Base-by-base conservation (phyloP, 2,888 invertebrate genomes). In the Sminthurides aquaticus region DNA sequence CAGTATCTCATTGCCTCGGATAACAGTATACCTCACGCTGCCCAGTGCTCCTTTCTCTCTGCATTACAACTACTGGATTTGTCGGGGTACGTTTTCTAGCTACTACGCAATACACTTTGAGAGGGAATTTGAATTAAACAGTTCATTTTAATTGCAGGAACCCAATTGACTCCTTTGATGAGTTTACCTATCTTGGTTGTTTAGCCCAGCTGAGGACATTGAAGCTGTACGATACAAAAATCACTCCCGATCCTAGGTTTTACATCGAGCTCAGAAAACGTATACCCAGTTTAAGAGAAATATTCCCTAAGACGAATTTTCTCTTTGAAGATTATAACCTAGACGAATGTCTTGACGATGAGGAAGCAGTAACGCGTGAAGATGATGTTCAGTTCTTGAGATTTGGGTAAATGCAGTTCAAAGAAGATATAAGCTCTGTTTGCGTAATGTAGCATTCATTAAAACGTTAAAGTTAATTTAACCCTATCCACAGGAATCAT, bases 61-160 rank as follows among this genome's bases (percentile, higher is more conserved):
- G 58, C 64, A 49, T 64, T 72, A n/a, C 59, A 67, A 49, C 64
- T 69, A 48, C 55, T 72, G 65, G 72, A 72, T 29, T 57, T 71
- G 22, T 68, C 67, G 20, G 67, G 61, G 63, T 63, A 60, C 24
- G n/a, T n/a, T n/a, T n/a, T n/a, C n/a, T n/a, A n/a, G n/a, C n/a
- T n/a, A 49, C 11, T 24, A 56, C 25, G 22, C 18, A 56, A 56
- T 5, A 24, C 5, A 25, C 8, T 5, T 2, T 24, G 22, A 3
- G 25, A 56, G 26, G 18, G 8, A n/a, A n/a, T n/a, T n/a, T n/a
- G n/a, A n/a, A n/a, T n/a, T n/a, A n/a, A 26, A 11, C 56, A 25
- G 28, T 2, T 60, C n/a, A 25, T 60, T 49, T 20, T 25, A n/a
- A n/a, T n/a, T 60, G 2, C 20, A 62, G 62, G 5, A 72, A 72